Conservation (phyloP, 2,113 vertebrate species). For the Mastomys coucha region DNA sequence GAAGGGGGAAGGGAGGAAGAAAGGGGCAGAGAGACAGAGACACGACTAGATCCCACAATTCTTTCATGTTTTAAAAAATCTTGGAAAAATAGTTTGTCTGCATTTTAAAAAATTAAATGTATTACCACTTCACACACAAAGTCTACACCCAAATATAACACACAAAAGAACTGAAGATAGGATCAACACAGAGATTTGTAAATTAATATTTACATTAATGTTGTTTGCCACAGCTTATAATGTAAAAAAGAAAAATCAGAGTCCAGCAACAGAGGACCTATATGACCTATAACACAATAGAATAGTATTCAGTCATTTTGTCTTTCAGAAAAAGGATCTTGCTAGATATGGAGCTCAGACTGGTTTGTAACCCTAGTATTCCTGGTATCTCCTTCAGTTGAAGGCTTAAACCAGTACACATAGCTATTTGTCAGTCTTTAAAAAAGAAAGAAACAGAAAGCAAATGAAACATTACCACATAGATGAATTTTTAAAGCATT, state of each 20-base stretch:
- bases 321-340: not conserved
- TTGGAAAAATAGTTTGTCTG: not conserved
- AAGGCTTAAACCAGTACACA: not conserved
- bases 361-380: not conserved
- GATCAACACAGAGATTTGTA: not conserved
- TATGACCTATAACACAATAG: not conserved
- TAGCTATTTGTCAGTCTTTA: not conserved
- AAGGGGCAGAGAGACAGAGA: too few species aligned
- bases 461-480: not conserved
- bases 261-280: not conserved
- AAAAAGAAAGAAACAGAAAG: not conserved
- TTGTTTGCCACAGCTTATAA: not conserved
- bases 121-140: not conserved
- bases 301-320: not conserved
- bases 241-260: not conserved
- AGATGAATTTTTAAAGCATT: not conserved
- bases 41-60: not conserved
- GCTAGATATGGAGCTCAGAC: not conserved
- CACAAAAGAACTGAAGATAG: not conserved
- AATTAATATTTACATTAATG: not conserved
- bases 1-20: too few species aligned
- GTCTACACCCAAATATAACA: not conserved
- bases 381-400: not conserved
- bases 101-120: not conserved
- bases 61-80: conserved; percentile 31